Evolutionary conservation across 1,140 invertebrate species (phyloP).

Genomic region (Drosophila tristis): DNA sequence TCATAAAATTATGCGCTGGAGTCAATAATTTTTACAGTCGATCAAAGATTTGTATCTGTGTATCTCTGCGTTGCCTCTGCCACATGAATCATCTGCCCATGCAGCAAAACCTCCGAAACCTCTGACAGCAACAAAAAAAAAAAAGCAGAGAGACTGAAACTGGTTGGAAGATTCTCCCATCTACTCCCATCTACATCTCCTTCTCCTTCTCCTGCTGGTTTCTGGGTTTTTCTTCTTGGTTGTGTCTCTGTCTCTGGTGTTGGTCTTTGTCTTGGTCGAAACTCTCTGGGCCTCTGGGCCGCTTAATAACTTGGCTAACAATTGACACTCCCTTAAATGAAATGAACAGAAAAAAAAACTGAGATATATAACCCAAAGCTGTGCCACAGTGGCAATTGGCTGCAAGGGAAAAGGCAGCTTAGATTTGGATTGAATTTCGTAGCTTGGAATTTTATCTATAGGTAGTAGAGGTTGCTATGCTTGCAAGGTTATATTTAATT

Average conservation of each 20-base stretch:
- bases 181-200: conserved; percentile 34
- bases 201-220: conserved; percentile 18
- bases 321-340: conserved; percentile 78
- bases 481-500: too few relatives aligned
- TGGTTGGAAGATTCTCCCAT: conserved; percentile 48
- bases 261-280: conserved; percentile 43
- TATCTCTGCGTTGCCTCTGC: conserved; percentile 14
- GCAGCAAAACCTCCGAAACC: conserved; percentile 24
- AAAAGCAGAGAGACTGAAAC: conserved; percentile 5
- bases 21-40: conserved; percentile 82
- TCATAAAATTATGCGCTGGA: conserved; percentile 79
- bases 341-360: conserved; percentile 30
- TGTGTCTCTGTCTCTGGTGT: conserved; percentile 20
- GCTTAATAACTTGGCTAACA: conserved; percentile 81
- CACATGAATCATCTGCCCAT: conserved; percentile 75
- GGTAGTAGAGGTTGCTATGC: too few relatives aligned
- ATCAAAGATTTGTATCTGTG: conserved; percentile 79
- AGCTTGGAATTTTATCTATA: not conserved
- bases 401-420: conserved; percentile 13
- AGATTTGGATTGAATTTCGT: not conserved
- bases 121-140: not conserved
- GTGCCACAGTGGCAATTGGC: conserved; percentile 45
- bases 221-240: conserved; percentile 38
- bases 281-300: conserved; percentile 34
- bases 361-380: conserved; percentile 24